Conservation (phyloP, 2,888 invertebrate genomes). For the Sphecodes monilicornis region DNA sequence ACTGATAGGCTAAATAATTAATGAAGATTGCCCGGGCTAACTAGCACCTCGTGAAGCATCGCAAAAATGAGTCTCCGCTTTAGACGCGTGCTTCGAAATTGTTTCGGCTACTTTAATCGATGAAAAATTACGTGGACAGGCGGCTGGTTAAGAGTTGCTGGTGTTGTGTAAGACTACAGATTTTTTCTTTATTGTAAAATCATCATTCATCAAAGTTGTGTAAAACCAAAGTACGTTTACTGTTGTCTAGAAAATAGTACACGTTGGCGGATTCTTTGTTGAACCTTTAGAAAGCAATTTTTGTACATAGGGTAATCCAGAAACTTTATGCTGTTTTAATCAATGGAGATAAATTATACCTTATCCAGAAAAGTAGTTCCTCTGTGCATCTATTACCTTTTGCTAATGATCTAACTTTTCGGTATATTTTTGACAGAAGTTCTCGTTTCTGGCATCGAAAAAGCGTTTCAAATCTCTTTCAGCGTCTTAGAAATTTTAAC, state of each 20-base stretch:
- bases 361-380: too few species aligned
- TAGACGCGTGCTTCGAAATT: slow-evolving; percentile 27
- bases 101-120: neutral
- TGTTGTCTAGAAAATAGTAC: neutral
- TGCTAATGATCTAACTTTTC: too few species aligned
- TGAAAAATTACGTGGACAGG: neutral
- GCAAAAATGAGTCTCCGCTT: slow-evolving; percentile 55
- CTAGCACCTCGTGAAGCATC: slow-evolving; percentile 57
- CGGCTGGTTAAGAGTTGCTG: neutral
- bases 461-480: too few species aligned
- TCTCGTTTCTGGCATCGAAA: too few species aligned
- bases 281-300: neutral
- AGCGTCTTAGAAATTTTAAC: too few species aligned
- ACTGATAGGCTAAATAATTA: slow-evolving; percentile 58
- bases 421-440: too few species aligned
- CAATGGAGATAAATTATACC: too few species aligned
- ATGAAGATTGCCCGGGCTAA: slow-evolving; percentile 74
- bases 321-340: too few species aligned
- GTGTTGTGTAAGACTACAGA: neutral
- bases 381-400: too few species aligned
- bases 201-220: neutral
- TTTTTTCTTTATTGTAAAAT: neutral
- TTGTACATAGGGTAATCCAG: neutral
- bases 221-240: neutral
- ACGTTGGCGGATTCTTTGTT: neutral